Percentiles rank a stretch among this genome's conserved stretches.
phyloP scores from a whole-genome alignment of 2,888 invertebrate species.

The Brassicogethes aeneus region DNA sequence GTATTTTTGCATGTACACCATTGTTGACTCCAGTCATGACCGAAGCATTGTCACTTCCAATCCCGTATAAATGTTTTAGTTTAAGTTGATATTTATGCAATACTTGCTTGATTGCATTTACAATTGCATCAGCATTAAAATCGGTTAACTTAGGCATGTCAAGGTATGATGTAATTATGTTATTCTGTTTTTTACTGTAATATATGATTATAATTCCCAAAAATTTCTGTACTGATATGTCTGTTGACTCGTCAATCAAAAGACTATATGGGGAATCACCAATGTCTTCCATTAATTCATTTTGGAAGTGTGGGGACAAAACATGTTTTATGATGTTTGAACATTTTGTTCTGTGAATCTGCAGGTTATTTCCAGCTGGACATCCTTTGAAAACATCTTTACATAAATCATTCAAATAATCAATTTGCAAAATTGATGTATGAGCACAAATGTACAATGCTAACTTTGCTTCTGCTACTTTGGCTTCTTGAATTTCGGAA shows the following conservation, averaged over 20 bases:
- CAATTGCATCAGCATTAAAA: conserved; percentile 16
- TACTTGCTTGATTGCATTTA: conserved; percentile 9
- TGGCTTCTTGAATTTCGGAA: too few species aligned
- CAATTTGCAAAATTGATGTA: too few species aligned
- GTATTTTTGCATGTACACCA: too few species aligned
- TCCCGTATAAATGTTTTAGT: conserved; percentile 25
- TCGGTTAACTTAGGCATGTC: too few species aligned
- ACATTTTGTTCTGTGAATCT: conserved; percentile 17
- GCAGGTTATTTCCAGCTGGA: conserved; percentile 7
- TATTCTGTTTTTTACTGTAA: conserved; percentile 14
- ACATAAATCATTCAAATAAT: too few species aligned
- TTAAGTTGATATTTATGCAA: conserved; percentile 15
- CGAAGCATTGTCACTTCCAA: conserved; percentile 32
- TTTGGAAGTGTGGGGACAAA: conserved; percentile 13
- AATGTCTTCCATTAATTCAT: conserved; percentile 13
- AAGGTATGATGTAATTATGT: conserved; percentile 16
- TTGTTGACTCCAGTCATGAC: too few species aligned
- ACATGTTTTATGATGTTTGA: conserved; percentile 15
- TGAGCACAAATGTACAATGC: too few species aligned
- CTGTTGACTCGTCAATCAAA: conserved; percentile 19
- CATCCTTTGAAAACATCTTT: too few species aligned
- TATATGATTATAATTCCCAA: conserved; percentile 17
- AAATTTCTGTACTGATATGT: conserved; percentile 16
- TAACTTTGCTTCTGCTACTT: too few species aligned
- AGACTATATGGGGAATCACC: conserved; percentile 14